Evolutionary conservation across 2,888 invertebrate genomes (phyloP).

Genomic region (Cordilura impudica): DNA sequence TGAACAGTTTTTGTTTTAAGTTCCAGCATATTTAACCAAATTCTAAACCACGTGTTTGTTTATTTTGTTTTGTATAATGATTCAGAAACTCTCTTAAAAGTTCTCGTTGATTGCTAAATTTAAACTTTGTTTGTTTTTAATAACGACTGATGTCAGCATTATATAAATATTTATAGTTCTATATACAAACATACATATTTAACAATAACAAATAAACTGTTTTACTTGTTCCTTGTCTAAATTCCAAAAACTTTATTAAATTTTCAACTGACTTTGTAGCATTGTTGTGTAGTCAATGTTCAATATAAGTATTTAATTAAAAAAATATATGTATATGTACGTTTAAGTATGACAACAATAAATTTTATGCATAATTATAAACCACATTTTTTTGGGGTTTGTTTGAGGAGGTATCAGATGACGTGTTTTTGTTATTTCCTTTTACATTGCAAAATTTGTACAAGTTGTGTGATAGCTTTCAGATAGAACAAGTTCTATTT

Average conservation of each 20-base stretch:
- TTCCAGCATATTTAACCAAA: not conserved
- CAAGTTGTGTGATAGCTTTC: no score
- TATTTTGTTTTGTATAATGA: no score
- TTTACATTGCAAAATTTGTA: no score
- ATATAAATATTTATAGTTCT: slow-evolving; percentile 64
- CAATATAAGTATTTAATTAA: not conserved
- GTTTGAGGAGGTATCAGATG: no score
- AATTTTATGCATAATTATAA: not conserved
- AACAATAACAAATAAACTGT: not conserved
- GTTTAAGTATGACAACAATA: no score
- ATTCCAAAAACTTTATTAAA: not conserved
- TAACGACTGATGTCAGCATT: slow-evolving; percentile 64
- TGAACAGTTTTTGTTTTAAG: not conserved
- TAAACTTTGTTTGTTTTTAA: slow-evolving; percentile 6
- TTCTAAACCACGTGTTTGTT: not conserved
- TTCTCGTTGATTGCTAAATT: not conserved
- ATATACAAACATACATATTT: no score
- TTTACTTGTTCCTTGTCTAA: not conserved
- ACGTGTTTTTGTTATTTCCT: no score
- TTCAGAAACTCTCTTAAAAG: not conserved
- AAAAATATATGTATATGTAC: not conserved
- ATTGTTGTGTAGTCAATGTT: not conserved
- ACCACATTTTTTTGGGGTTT: not conserved
- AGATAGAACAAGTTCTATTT: no score
- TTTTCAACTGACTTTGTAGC: not conserved